Evolutionary conservation across 2,888 invertebrate species (phyloP), one percentile per base, ranked within the genome.

Genomic region (Drosophila atroscutellata): DNA sequence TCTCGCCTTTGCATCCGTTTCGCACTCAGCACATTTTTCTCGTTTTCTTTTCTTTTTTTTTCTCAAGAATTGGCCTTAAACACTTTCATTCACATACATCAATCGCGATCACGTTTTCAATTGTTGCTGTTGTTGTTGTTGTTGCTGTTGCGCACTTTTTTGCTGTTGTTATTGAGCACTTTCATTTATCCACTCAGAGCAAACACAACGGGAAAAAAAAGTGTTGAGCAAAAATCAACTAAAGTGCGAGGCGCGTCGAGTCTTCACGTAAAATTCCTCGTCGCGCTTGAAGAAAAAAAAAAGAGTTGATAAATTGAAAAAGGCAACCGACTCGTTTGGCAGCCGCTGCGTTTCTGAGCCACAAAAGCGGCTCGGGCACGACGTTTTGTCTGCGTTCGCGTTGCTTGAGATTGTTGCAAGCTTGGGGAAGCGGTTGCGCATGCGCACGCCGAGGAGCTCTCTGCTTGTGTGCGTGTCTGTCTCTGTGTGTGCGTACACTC

Each of bases 341-440:
- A 81, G 90, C 90, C 89, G 86, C 78, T 88, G 86, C 80, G 81
- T 81, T 87, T 91, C 91, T 91, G 91, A 83, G 79, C 81, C 78
- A 74, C 81, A 79, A 80, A 77, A 77, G 69, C 78, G 64, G 72
- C 77, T 77, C 77, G 81, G 76, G 72, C 79, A 77, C 80, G 81
- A 77, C 77, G 81, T 77, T 78, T 80, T 81, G 79, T 77, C 75
- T 78, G 75, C 62, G n/a, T 76, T 81, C 62, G 74, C 61, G 52
- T 67, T 54, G 51, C 72, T 73, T 63, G 20, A 66, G 20, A 68
- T 79, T 79, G 79, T 69, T 83, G 84, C 82, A 81, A 68, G 81
- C 78, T 32, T 49, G 55, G 36, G 28, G 32, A 51, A 39, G 57
- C 81, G 75, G 77, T 76, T 80, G 81, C 72, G 81, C 80, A 86